phyloP scores from a whole-genome alignment of 30 jellyfish, hydroid and myxozoan genomes.

The Aurelia sp. region DNA sequence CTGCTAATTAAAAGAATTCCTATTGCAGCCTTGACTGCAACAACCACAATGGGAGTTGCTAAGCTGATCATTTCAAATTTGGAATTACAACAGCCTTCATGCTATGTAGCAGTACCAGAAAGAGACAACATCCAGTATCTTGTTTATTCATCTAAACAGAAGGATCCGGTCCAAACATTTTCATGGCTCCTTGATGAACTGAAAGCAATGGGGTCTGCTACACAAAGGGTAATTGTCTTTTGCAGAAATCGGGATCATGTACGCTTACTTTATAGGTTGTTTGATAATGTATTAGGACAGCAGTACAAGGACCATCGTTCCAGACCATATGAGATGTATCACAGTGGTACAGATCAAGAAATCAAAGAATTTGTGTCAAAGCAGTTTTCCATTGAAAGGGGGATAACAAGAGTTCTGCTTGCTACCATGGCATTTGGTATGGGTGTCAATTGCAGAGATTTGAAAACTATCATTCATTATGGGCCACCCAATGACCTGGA shows the following conservation, averaged over 20 bases:
- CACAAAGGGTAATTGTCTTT: background rate
- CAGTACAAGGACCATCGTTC: background rate
- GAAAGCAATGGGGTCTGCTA: background rate
- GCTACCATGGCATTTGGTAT: constrained; percentile 37
- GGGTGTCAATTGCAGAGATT: constrained; percentile 23
- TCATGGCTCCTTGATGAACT: background rate
- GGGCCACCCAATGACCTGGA: constrained; percentile 12
- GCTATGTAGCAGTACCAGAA: constrained; percentile 3
- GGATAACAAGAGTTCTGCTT: constrained; percentile 1
- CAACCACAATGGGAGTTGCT: constrained; percentile 7
- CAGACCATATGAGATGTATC: constrained; percentile 26
- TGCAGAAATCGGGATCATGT: constrained; percentile 4
- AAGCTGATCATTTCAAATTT: constrained; percentile 2
- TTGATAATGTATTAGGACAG: background rate
- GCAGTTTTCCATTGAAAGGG: background rate
- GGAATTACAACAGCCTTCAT: background rate
- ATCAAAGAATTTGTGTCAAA: background rate
- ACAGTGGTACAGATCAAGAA: constrained; percentile 17
- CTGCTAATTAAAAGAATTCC: background rate
- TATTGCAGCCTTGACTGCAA: constrained; percentile 7
- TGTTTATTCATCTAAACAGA: background rate
- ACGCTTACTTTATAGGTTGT: background rate
- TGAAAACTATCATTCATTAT: background rate
- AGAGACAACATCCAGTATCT: constrained; percentile 8
- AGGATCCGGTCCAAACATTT: background rate